These are phyloP conservation scores for Cercopithecus neglectus DNA, from an alignment of 2,797 vertebrate species.

Conservation along the genomic window DNA sequence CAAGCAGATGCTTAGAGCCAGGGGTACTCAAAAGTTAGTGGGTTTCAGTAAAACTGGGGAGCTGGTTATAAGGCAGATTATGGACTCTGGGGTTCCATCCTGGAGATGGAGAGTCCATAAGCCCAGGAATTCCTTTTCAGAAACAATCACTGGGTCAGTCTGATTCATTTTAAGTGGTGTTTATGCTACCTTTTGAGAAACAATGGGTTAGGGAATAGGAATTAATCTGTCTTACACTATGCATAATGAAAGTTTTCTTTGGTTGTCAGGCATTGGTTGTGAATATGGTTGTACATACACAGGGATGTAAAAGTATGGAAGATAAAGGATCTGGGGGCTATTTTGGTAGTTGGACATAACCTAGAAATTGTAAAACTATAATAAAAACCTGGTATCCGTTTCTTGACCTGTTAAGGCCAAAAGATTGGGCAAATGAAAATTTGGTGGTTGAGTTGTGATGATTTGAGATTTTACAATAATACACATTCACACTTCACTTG, in stretches of 20 bases:
- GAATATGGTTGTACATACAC: not conserved
- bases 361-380: not conserved
- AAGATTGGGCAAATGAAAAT: not conserved
- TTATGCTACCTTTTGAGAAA: slow-evolving; percentile 8
- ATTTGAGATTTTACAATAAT: not conserved
- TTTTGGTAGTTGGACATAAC: not conserved
- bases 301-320: not conserved
- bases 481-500: not conserved
- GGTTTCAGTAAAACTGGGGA: not conserved
- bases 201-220: not conserved
- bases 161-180: not conserved
- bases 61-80: not conserved
- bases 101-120: not conserved
- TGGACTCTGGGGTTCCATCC: not conserved
- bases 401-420: not conserved
- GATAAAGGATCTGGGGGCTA: not conserved
- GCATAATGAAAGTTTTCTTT: not conserved
- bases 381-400: not conserved
- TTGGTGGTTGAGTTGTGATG: not conserved
- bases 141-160: not conserved
- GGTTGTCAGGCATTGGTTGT: not conserved
- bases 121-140: not conserved
- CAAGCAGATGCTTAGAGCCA: not conserved
- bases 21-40: not conserved
- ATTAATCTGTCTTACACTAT: not conserved